A percentile compares a stretch with the other conserved stretches of the same genome.
Evolutionary conservation across 37 sponge, comb jelly and placozoan genomes (phyloP).

Genomic region (Halichondria panicea): DNA sequence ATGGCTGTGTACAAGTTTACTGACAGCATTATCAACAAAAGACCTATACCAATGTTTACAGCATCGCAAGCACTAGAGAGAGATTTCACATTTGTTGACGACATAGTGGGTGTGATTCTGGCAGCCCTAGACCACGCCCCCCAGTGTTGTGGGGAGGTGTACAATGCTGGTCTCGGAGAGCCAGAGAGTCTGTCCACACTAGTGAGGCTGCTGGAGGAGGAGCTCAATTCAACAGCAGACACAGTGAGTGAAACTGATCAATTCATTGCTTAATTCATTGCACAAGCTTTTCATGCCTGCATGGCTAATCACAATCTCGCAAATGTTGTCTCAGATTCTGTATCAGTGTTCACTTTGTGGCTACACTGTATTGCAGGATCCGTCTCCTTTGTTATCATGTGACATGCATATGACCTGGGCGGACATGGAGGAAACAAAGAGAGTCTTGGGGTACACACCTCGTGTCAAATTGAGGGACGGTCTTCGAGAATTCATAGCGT

Average conservation of each 20-base stretch:
- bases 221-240: slow-evolving; percentile 44
- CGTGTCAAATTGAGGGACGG: slow-evolving; percentile 25
- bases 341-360: too few species aligned
- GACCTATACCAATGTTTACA: slow-evolving; percentile 5
- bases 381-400: slow-evolving; percentile 48
- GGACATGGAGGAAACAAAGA: slow-evolving; percentile 40
- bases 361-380: slow-evolving; percentile 12
- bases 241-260: slow-evolving; percentile 35
- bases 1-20: slow-evolving; percentile 84
- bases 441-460: slow-evolving; percentile 47
- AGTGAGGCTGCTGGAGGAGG: slow-evolving; percentile 47
- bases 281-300: too few species aligned
- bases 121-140: slow-evolving; percentile 48
- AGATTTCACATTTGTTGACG: slow-evolving; percentile 81
- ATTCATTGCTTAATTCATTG: background rate
- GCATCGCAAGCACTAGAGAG: slow-evolving; percentile 29
- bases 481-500: slow-evolving; percentile 42
- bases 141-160: slow-evolving; percentile 56
- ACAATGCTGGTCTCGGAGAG: slow-evolving; percentile 66
- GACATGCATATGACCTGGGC: slow-evolving; percentile 64
- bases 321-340: too few species aligned
- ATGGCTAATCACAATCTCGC: too few species aligned
- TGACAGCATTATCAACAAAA: background rate
- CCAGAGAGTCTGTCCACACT: slow-evolving; percentile 39
- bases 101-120: slow-evolving; percentile 55